phyloP scores from a whole-genome alignment of 2,113 vertebrate species.

The Petaurus breviceps region DNA sequence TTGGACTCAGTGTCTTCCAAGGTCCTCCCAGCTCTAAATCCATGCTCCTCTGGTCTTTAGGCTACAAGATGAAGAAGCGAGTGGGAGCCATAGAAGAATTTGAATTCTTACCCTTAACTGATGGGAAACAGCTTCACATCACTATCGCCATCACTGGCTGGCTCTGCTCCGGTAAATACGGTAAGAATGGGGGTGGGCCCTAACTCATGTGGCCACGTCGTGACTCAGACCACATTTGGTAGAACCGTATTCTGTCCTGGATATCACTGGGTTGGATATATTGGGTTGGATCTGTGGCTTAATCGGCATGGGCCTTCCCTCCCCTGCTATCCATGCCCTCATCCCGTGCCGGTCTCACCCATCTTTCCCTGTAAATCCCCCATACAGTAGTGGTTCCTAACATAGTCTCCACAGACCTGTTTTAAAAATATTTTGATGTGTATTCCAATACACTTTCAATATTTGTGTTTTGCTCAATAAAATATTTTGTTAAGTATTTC shows the following conservation, averaged over 20 bases:
- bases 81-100: constrained; percentile 98
- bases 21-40: neutral
- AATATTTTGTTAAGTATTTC: neutral
- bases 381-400: neutral
- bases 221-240: neutral
- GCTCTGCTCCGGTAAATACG: constrained; percentile 95
- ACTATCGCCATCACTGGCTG: constrained; percentile 95
- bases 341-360: neutral
- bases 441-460: too few relatives aligned
- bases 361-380: neutral
- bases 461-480: too few relatives aligned
- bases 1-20: fast-evolving
- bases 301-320: neutral
- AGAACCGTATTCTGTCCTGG: neutral
- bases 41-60: constrained; percentile 76
- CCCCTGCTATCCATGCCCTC: too few relatives aligned
- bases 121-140: constrained; percentile 93
- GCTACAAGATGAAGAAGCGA: constrained; percentile 99
- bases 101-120: constrained; percentile 93
- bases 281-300: neutral
- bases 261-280: neutral
- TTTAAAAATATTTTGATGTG: neutral
- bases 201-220: neutral
- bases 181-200: constrained; percentile 82
- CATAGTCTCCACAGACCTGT: neutral